Evolutionary conservation across 2,888 invertebrate species (phyloP), one percentile per base, ranked within the genome.

Genomic region (Pogonocherus hispidulus): DNA sequence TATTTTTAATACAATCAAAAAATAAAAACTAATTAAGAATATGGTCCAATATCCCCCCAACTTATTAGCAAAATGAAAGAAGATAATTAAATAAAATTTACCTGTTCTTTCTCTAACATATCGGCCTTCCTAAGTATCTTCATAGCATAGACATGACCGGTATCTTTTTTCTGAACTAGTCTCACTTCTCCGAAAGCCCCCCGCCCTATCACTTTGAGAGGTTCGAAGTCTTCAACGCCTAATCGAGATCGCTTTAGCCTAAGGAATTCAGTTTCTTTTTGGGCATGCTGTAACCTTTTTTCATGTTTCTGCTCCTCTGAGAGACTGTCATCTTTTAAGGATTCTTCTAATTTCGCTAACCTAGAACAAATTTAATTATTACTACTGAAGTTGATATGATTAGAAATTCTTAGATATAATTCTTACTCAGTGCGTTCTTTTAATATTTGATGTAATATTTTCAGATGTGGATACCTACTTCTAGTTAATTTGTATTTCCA

Each of bases 101-200:
- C 74, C 89, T 99, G 99, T 87, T 99, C 99, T 84, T 99, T 99
- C 85, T 99, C 99, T 65, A 99, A 88, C 99, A 99, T 99, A 85
- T 99, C 99, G 3, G 96, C 95, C 86, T 99, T 99, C 74, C 98
- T 91, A 65, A 99, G 91, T 83, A 99, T 99, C 88, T 99, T 99
- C 99, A 99, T 99, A 41, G 99, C 99, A 86, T 99, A 99, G 59
- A 99, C 97, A 87, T 99, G 99, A 3, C 99, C 99, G 1, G 99
- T 99, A 86, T 99, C 99, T 86, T 97, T 97, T 87, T 99, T 99
- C 88, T 99, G 99, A 63, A 99, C 99, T 69, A 99, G 89, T 74
- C 99, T 93, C 65, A 99, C 99, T 87, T 96, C 96, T 22, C 96
- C 96, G 83, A 96, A 96, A 52, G 96, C 96, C 47, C 96, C 96